Base-by-base conservation (phyloP, 2,113 vertebrate genomes). In the Calyptommatus sinebrachiatus region DNA sequence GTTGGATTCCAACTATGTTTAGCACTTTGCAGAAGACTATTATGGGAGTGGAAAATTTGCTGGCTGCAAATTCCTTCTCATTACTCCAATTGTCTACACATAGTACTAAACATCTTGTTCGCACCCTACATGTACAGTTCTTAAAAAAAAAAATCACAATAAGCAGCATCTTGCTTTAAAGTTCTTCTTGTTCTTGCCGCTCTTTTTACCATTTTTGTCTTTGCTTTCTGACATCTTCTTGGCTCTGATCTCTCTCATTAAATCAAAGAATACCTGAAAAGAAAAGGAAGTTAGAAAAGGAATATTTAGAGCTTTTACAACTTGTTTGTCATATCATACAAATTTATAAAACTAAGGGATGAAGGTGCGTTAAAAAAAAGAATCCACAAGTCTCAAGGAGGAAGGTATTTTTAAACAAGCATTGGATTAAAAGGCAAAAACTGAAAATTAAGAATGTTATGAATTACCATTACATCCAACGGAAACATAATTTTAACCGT, bases 191-290 rank as follows among this genome's bases (percentile, higher is more conserved):
- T 95, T 98, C 94, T 97, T 97, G 84, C 96, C 94, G 60, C 97
- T 97, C 86, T 97, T 97, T 82, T 98, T 98, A 73, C 97, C 95
- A 71, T 98, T 99, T 83, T 97, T 99, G 89, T 98, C 97, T 91
- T 98, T 99, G 92, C 96, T 98, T 92, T 99, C 98, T 0, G 96
- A 96, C 97, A 98, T 95, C 90, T 99, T 99, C 94, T 99, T 99
- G 84, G 97, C 94, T 77, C 97, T 94, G 72, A 99, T 96, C 92
- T 99, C 98, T 86, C 98, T 93, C 98, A 99, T 99, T 72, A 99
- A 94, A 89, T 99, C 98, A 88, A 99, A 99, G 91, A 99, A 99
- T 35, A 99, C 98, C 98, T 99, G 88, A 16, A 83, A 57, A 63
- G 69, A 12, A 57, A 79, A 78, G 84, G 80, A 69, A 57, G 35